phyloP scores from a whole-genome alignment of 1,140 invertebrate genomes.

The Bombus haemorrhoidalis region DNA sequence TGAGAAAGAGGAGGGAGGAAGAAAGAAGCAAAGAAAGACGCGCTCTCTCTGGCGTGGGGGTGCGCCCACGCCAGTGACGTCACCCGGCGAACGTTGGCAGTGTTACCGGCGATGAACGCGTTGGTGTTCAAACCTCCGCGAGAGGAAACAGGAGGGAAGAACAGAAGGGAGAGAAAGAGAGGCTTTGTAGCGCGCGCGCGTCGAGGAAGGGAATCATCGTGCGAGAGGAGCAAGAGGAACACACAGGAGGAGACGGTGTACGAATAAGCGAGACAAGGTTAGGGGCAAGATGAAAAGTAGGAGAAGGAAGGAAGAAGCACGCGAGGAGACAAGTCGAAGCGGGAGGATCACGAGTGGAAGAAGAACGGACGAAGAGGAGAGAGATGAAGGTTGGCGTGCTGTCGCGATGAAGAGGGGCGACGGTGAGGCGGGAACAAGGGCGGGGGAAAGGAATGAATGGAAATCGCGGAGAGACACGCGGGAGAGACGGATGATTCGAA shows the following conservation, averaged over 20 bases:
- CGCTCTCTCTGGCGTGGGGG: slow-evolving; percentile 70
- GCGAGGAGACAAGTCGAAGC: slow-evolving; percentile 4
- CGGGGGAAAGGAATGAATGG: slow-evolving; percentile 76
- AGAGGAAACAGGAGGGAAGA: slow-evolving; percentile 44
- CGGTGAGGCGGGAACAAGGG: slow-evolving; percentile 37
- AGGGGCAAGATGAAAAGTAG: slow-evolving; percentile 18
- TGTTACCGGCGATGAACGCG: slow-evolving; percentile 71
- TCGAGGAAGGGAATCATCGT: slow-evolving; percentile 58
- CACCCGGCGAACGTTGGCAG: slow-evolving; percentile 77
- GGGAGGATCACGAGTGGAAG: slow-evolving; percentile 3
- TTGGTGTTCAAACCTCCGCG: slow-evolving; percentile 59
- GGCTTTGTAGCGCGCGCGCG: slow-evolving; percentile 31
- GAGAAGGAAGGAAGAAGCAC: slow-evolving; percentile 4
- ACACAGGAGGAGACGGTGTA: neutral
- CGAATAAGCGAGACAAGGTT: neutral
- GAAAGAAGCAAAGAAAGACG: slow-evolving; percentile 13
- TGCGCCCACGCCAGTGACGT: slow-evolving; percentile 79
- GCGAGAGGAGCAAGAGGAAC: slow-evolving; percentile 7
- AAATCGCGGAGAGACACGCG: slow-evolving; percentile 73
- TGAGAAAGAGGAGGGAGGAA: neutral
- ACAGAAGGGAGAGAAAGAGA: slow-evolving; percentile 32
- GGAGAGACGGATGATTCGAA: slow-evolving; percentile 71
- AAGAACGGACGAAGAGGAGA: neutral
- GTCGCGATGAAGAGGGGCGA: slow-evolving; percentile 23
- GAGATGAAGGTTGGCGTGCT: slow-evolving; percentile 4